Conservation (phyloP, 2,797 vertebrate species). For the Coregonus sp. region DNA sequence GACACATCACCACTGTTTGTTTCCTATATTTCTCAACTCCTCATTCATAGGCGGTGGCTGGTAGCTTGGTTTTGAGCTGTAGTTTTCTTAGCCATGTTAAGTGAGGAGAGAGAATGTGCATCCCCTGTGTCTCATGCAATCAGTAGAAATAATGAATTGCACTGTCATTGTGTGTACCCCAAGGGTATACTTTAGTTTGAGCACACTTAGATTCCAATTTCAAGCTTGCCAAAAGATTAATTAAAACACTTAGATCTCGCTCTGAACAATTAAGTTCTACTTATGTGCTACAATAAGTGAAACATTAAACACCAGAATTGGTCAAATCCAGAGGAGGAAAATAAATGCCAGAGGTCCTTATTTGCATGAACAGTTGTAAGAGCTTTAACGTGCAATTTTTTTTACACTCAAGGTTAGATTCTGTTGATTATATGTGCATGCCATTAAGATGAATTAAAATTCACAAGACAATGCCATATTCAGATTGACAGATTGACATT, state of each 20-base stretch:
- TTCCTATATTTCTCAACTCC: not conserved
- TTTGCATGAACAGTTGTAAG: not conserved
- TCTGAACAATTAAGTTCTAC: slow-evolving; percentile 15
- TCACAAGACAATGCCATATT: not conserved
- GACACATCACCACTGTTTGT: too few relatives aligned
- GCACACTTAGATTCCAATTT: not conserved
- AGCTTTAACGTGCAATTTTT: not conserved
- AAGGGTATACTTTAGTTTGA: not conserved
- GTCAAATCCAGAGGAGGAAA: not conserved
- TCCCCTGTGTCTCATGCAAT: not conserved
- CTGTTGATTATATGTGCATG: not conserved
- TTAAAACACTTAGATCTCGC: slow-evolving; percentile 6
- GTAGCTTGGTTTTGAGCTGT: not conserved
- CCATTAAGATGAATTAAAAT: not conserved
- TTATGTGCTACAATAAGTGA: slow-evolving; percentile 3
- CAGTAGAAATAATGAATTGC: slow-evolving; percentile 2
- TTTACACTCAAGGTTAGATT: not conserved
- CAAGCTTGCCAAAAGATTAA: slow-evolving; percentile 6
- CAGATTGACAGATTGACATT: not conserved
- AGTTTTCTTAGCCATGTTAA: not conserved
- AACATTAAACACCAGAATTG: slow-evolving; percentile 16
- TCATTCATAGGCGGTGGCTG: not conserved
- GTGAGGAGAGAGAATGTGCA: not conserved
- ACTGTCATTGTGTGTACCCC: slow-evolving; percentile 1
- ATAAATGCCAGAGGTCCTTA: not conserved